These are phyloP conservation scores for Fopius arisanus DNA, from an alignment of 1,140 invertebrate genomes.

Conservation along the genomic window DNA sequence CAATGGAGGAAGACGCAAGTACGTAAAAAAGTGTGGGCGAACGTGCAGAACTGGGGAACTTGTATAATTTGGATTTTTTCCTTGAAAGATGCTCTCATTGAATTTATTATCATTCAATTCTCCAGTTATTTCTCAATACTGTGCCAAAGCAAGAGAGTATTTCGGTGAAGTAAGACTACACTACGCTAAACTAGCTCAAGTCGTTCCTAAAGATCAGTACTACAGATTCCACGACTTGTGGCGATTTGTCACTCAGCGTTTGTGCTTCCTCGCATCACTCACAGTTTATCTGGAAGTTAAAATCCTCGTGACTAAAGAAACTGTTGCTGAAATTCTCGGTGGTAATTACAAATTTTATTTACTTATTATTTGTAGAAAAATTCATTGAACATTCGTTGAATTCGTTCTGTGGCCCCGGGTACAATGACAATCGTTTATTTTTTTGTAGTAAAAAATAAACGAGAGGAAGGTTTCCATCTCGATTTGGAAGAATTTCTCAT, in stretches of 20 bases:
- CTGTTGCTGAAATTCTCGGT: conserved; percentile 81
- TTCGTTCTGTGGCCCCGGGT: neutral
- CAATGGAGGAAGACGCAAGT: conserved; percentile 67
- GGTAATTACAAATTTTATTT: conserved; percentile 63
- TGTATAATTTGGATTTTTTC: neutral
- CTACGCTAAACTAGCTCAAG: conserved; percentile 67
- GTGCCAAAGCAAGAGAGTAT: conserved; percentile 66
- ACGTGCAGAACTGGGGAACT: too few species aligned
- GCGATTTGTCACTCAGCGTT: conserved; percentile 81
- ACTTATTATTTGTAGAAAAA: conserved; percentile 24
- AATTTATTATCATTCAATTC: conserved; percentile 31
- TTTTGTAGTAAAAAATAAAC: conserved; percentile 67
- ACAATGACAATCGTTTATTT: conserved; percentile 27
- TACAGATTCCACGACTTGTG: conserved; percentile 87
- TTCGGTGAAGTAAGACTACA: conserved; percentile 68
- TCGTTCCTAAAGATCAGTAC: conserved; percentile 75
- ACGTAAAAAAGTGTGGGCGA: conserved; percentile 36
- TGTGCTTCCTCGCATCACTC: conserved; percentile 80
- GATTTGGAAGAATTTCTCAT: conserved; percentile 91
- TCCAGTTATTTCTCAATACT: conserved; percentile 67
- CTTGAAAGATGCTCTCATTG: neutral
- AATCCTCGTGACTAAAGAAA: conserved; percentile 75
- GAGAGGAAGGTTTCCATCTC: conserved; percentile 81
- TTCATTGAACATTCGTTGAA: too few species aligned
- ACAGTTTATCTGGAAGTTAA: conserved; percentile 83